These are phyloP conservation scores for Lottia gigantea DNA, from an alignment of 2,888 invertebrate genomes.

Conservation along the genomic window DNA sequence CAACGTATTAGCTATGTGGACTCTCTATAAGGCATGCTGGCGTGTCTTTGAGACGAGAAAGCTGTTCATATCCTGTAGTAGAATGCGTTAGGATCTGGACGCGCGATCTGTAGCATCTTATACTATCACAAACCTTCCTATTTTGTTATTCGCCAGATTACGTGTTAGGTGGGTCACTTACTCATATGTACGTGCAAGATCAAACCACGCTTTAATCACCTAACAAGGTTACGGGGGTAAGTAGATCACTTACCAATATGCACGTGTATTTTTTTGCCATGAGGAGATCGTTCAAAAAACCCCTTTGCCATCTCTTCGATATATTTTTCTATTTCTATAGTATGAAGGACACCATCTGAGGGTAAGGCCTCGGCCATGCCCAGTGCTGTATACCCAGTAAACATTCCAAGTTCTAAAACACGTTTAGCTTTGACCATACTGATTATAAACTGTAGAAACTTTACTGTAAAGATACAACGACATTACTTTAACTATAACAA, in stretches of 20 bases:
- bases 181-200: background rate
- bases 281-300: conserved; percentile 36
- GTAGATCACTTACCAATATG: conserved; percentile 33
- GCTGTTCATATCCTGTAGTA: no score
- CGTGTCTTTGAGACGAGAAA: no score
- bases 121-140: no score
- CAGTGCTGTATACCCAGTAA: conserved; percentile 51
- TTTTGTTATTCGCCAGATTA: no score
- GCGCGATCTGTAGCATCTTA: no score
- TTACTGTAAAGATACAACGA: conserved; percentile 29
- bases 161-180: no score
- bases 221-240: background rate
- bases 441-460: conserved; percentile 46
- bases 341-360: conserved; percentile 42
- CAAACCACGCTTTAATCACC: background rate
- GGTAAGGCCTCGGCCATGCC: conserved; percentile 53
- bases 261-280: conserved; percentile 45
- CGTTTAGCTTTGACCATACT: conserved; percentile 44
- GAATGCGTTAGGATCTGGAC: no score
- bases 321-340: conserved; percentile 46
- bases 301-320: conserved; percentile 35
- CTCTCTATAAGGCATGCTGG: no score
- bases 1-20: no score
- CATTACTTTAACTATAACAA: no score
- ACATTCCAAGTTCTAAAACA: conserved; percentile 53